Evolutionary conservation across 2,113 vertebrate genomes (phyloP).

Genomic region (Eulacestoma nigropectus): DNA sequence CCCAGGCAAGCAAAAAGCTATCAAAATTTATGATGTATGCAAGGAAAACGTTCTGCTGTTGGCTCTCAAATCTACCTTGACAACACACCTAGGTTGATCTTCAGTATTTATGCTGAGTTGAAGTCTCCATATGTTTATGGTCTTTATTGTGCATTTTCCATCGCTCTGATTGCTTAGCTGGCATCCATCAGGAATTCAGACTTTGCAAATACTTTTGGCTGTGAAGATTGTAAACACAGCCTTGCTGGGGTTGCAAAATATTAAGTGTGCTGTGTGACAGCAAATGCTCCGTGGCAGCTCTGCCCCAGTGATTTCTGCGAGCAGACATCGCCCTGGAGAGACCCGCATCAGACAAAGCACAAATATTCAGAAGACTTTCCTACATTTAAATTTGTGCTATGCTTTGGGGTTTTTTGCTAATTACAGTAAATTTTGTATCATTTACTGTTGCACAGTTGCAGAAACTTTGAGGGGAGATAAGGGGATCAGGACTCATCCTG

Average conservation of each 20-base stretch:
- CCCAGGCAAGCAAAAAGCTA: background rate
- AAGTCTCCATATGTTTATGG: background rate
- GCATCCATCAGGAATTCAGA: background rate
- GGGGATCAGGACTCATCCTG: background rate
- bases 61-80: background rate
- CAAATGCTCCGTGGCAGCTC: background rate
- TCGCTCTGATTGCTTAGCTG: background rate
- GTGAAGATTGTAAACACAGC: background rate
- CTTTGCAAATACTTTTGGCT: background rate
- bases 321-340: background rate
- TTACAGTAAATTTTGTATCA: background rate
- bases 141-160: background rate
- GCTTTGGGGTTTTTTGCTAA: background rate
- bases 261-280: background rate
- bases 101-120: background rate
- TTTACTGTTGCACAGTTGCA: background rate
- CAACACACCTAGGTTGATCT: background rate
- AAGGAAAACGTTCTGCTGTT: background rate
- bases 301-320: background rate
- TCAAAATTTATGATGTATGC: background rate
- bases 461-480: background rate
- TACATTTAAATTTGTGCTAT: background rate
- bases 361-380: background rate
- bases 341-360: background rate
- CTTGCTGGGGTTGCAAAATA: background rate